Evolutionary conservation across 2,888 invertebrate species (phyloP), one percentile per base, ranked within the genome.

Genomic region (Drosophila colorata): DNA sequence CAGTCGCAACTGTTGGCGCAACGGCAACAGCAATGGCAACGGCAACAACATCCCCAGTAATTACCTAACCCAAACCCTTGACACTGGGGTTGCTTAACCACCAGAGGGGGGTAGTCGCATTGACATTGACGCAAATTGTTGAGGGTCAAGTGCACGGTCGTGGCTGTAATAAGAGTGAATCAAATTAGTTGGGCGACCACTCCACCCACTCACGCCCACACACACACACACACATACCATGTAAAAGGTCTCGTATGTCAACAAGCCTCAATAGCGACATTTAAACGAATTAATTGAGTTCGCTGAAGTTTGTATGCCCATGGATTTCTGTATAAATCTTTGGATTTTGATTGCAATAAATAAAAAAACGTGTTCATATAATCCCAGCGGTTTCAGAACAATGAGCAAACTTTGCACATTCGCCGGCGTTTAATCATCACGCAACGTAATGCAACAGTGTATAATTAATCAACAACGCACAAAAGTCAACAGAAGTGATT

Each of bases 41-140:
- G 64, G 38, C 40, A 16, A 53, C 52, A 64, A 58, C 40, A 63
- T 51, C 13, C 61, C 63, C 48, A 64, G 58, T 71, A 75, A 78
- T 80, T 73, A 72, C 67, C 66, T 67, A 48, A 65, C 78, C 48
- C 64, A 37, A 56, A 52, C 43, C 69, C 35, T 20, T 16, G 47
- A 25, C 23, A 3, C 18, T 31, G 16, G 55, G 56, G 40, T 35
- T 46, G 57, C 46, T 48, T 31, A 49, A 53, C 59, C 46, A 14
- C 46, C n/a, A 43, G 6, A 23, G 53, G 28, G 37, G 18, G 33
- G 16, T 13, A 58, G 35, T 63, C 68, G 47, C 87, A 67, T 74
- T 80, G 88, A 85, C 85, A 88, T 88, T 85, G 85, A 85, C 88
- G 88, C 76, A 88, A 88, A 72, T 74, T 73, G 84, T 58, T 64